These are phyloP conservation scores for Pachycephala philippinensis DNA, from an alignment of 2,113 vertebrate species.

Conservation along the genomic window DNA sequence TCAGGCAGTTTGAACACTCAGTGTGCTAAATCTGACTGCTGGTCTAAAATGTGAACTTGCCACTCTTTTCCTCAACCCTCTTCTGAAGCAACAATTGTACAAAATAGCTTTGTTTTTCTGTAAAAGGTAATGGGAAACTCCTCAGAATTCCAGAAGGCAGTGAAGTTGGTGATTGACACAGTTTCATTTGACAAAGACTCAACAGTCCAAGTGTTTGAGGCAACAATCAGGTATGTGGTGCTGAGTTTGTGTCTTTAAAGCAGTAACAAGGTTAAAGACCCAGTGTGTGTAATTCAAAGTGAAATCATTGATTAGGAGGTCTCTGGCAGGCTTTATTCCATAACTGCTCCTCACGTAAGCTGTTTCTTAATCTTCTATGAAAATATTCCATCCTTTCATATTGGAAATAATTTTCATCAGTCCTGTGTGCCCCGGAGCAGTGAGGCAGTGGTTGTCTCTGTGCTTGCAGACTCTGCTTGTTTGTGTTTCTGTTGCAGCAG, in stretches of 20 bases:
- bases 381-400: background rate
- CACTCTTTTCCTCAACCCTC: background rate
- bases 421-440: background rate
- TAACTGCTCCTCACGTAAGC: background rate
- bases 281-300: background rate
- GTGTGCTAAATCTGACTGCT: background rate
- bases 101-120: constrained; percentile 15
- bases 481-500: background rate
- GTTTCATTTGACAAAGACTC: constrained; percentile 98
- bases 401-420: background rate
- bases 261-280: background rate
- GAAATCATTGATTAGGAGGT: background rate
- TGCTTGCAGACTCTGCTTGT: background rate
- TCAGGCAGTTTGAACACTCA: background rate
- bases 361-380: background rate
- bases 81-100: background rate
- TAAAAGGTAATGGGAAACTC: constrained; percentile 94
- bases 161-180: constrained; percentile 92
- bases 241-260: background rate
- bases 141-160: constrained; percentile 93
- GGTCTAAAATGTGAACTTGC: background rate
- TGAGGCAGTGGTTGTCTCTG: background rate
- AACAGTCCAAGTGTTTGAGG: constrained; percentile 97
- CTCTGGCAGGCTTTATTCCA: background rate
- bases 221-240: constrained; percentile 87